A percentile compares a stretch with the other conserved stretches of the same genome.
Evolutionary conservation across 2,797 vertebrate genomes (phyloP).

Genomic region (Anguilla megastoma): DNA sequence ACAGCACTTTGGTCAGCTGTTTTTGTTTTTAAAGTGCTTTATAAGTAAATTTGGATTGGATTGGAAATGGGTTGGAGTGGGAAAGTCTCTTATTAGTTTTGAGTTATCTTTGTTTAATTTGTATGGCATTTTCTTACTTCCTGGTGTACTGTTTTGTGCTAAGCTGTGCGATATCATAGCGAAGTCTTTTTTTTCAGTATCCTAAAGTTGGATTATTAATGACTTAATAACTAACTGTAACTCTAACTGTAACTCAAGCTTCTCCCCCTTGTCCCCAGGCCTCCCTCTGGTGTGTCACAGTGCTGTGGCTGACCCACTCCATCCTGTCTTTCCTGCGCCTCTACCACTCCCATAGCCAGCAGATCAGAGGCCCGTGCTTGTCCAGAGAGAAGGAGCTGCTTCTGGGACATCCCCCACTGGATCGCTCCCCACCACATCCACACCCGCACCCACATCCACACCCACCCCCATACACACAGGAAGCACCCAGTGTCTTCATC

Average conservation of each 20-base stretch:
- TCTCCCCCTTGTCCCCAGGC: slow-evolving; percentile 55
- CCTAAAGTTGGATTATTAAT: neutral
- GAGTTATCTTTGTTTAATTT: neutral
- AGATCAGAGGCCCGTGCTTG: slow-evolving; percentile 71
- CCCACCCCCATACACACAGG: slow-evolving; percentile 34
- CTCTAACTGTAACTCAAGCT: neutral
- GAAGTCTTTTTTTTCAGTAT: neutral
- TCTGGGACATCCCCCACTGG: slow-evolving; percentile 58
- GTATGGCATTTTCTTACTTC: neutral
- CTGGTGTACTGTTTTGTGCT: neutral
- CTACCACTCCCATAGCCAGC: slow-evolving; percentile 77
- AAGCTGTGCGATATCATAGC: neutral
- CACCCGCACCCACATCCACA: slow-evolving; percentile 53
- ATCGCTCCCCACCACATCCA: slow-evolving; percentile 48
- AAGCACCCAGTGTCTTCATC: slow-evolving; percentile 61
- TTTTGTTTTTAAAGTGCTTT: too few species aligned
- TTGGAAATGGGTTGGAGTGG: slow-evolving; percentile 81
- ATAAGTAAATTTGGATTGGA: too few species aligned
- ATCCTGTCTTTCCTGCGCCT: slow-evolving; percentile 77
- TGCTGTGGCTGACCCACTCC: slow-evolving; percentile 72
- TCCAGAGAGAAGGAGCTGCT: slow-evolving; percentile 76
- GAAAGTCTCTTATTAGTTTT: slow-evolving; percentile 64
- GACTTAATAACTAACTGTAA: neutral
- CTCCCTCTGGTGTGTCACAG: slow-evolving; percentile 73
- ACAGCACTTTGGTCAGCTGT: too few species aligned